Conservation (phyloP, 2,888 invertebrate genomes). For the Polyommatus icarus region DNA sequence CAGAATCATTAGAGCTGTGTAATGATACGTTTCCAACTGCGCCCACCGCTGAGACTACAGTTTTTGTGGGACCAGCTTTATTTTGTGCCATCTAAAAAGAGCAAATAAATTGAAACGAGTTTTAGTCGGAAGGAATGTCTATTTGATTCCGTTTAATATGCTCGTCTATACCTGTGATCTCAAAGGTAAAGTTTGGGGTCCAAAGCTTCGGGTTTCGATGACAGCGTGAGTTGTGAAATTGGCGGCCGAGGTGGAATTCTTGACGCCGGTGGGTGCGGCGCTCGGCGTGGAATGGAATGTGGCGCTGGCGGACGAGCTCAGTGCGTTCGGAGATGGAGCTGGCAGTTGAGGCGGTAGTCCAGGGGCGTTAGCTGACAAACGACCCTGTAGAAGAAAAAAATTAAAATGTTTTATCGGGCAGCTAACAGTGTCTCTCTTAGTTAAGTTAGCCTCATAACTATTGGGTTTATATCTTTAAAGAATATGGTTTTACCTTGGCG, state of each 20-base stretch:
- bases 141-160: not conserved
- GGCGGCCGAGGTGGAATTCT: constrained; percentile 81
- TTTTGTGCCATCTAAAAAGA: constrained; percentile 62
- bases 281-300: constrained; percentile 75
- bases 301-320: constrained; percentile 83
- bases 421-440: not conserved
- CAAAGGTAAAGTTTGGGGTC: constrained; percentile 74
- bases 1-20: constrained; percentile 95
- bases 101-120: constrained; percentile 24
- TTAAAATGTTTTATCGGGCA: not conserved
- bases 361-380: constrained; percentile 74
- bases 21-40: constrained; percentile 87
- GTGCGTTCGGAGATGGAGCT: constrained; percentile 84
- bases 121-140: not conserved
- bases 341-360: constrained; percentile 87
- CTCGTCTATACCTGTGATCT: constrained; percentile 64
- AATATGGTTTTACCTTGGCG: constrained; percentile 54
- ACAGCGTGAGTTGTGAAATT: constrained; percentile 78
- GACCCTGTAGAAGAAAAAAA: constrained; percentile 54
- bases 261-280: constrained; percentile 61
- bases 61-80: constrained; percentile 73
- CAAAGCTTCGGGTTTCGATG: constrained; percentile 72
- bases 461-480: too few species aligned
- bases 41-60: constrained; percentile 70
- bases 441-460: not conserved